Evolutionary conservation across 64 coral and sea anemone genomes (phyloP).

Genomic region (Montipora cactus): DNA sequence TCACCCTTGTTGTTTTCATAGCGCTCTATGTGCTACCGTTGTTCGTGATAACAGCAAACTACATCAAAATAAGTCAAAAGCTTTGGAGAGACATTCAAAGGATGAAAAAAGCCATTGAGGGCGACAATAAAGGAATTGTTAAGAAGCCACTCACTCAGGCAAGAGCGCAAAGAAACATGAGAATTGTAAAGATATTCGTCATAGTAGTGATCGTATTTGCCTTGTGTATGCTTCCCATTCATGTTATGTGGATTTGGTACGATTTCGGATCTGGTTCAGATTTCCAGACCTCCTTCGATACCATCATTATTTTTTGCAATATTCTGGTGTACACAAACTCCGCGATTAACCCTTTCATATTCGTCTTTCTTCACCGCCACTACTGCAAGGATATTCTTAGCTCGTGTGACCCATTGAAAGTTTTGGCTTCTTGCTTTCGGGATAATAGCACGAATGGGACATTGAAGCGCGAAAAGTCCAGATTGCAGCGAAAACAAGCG

Average conservation of each 20-base stretch:
- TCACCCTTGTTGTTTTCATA: constrained; percentile 82
- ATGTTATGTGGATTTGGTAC: constrained; percentile 94
- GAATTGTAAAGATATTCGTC: constrained; percentile 88
- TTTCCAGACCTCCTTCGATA: constrained; percentile 53
- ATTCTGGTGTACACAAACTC: constrained; percentile 86
- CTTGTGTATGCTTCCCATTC: constrained; percentile 84
- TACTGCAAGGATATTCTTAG: constrained; percentile 81
- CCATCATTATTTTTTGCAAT: constrained; percentile 77
- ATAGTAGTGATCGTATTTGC: constrained; percentile 81
- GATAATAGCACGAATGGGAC: not conserved
- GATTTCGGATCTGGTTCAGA: constrained; percentile 61
- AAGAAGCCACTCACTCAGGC: constrained; percentile 74
- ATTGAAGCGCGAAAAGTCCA: not conserved
- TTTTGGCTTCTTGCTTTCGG: not conserved
- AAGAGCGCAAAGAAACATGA: constrained; percentile 86
- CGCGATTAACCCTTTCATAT: constrained; percentile 92
- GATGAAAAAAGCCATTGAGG: constrained; percentile 70
- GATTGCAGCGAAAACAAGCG: not conserved
- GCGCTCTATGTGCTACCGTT: constrained; percentile 75
- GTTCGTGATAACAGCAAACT: constrained; percentile 81
- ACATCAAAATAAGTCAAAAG: constrained; percentile 92
- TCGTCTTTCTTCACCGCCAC: constrained; percentile 82
- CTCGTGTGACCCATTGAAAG: not conserved
- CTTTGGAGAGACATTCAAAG: constrained; percentile 90
- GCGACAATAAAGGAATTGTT: constrained; percentile 32